Evolutionary conservation across 2,113 vertebrate species (phyloP), one percentile per base, ranked within the genome.

Genomic region (Rhodinocichla rosea): DNA sequence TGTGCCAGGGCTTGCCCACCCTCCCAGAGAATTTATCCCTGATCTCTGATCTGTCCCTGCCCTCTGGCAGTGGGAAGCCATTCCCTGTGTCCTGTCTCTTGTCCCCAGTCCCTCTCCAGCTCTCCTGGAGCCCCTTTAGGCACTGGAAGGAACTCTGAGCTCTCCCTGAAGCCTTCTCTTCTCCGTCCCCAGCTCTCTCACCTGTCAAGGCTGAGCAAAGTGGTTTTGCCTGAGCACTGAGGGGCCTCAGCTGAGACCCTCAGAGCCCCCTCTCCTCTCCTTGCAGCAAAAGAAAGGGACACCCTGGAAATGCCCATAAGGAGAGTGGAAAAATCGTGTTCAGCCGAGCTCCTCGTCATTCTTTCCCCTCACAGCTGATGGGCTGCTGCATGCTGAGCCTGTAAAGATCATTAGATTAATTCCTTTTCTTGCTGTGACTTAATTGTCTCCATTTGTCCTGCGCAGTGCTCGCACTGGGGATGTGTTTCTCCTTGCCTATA

Each of bases 351-450:
- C 64, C 62, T 94, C 7, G 0, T 83, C 90, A 49, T 79, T 65
- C 77, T 83, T 91, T 87, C 70, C 92, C 65, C 35, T 77, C 42
- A 4, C 1, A 74, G 70, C 56, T 89, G 24, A 79, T 65, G 27
- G 28, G 37, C 59, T 77, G 57, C 71, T 76, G 35, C 67, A 55
- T 69, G 74, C 55, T 63, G 65, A 90, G 70, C 62, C 87, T 22
- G 3, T 87, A n/a, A 94, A 55, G 82, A 91, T 94, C 74, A 45
- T 83, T 50, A 78, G 60, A 90, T 93, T 90, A 62, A 84, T 92
- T 95, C 73, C 57, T 87, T 75, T 81, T 45, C 86, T 87, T 56
- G 83, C 90, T 92, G 93, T 74, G 92, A 42, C 81, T 92, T 85
- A 88, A 92, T 93, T 90, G 69, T 76, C 92, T 79, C 91, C 57